Conservation (phyloP, 2,113 vertebrate species). For the Myotis davidii region DNA sequence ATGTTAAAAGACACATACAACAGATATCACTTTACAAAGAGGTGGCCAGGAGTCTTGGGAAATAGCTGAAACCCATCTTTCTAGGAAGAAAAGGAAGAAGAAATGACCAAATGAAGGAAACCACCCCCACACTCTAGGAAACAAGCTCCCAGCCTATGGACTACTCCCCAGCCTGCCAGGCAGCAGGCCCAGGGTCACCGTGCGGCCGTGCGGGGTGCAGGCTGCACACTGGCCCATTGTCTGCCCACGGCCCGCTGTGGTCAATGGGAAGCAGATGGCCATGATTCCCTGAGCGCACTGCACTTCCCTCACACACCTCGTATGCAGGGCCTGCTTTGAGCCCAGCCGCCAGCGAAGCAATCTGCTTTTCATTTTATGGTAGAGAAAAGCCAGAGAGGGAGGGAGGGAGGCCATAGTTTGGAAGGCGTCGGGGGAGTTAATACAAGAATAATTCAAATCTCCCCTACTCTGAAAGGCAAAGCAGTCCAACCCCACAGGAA, state of each 20-base stretch:
- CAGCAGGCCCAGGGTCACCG: conserved; percentile 37
- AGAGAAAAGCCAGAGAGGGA: conserved; percentile 7
- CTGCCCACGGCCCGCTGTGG: conserved; percentile 36
- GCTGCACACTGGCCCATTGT: conserved; percentile 77
- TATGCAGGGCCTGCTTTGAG: background rate
- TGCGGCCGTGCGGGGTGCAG: background rate
- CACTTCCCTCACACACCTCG: conserved; percentile 29
- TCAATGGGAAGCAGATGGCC: conserved; percentile 78
- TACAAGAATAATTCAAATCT: conserved; percentile 60
- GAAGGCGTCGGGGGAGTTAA: conserved; percentile 45
- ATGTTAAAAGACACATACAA: background rate
- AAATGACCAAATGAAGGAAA: background rate
- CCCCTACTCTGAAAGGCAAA: conserved; percentile 43
- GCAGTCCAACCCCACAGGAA: background rate
- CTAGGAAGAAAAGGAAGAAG: conserved; percentile 73
- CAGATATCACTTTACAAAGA: background rate
- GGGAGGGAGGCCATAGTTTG: conserved; percentile 6
- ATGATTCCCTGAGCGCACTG: background rate
- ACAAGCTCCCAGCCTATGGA: background rate
- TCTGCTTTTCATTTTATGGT: conserved; percentile 70
- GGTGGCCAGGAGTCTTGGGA: conserved; percentile 40
- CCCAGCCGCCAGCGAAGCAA: background rate
- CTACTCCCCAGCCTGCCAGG: background rate
- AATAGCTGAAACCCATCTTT: conserved; percentile 75
- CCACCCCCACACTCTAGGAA: conserved; percentile 72